Evolutionary conservation across 2,888 invertebrate genomes (phyloP), one percentile per base, ranked within the genome.

Genomic region (Tenthredo scrophulariae): DNA sequence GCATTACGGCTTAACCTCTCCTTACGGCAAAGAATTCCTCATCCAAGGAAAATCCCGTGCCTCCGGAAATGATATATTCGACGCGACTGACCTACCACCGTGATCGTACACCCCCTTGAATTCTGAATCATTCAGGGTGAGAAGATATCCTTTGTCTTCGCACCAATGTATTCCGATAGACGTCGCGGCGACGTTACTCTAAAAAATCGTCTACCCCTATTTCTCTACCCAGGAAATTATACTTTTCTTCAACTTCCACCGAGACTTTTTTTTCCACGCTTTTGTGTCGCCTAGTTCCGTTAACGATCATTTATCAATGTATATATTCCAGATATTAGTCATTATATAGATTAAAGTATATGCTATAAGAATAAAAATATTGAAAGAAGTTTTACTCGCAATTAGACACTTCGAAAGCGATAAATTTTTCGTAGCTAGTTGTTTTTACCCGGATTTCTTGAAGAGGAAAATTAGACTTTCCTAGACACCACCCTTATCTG

Each of bases 1-100:
- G 82, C 83, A 82, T 83, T 83, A 67, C 83, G 67, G 83, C 65
- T 83, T 83, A 83, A 83, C 83, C 65, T 83, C 83, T 83, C 50
- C 83, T 83, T 83, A 67, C 65, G 84, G 85, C 86, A 86, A 85
- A 86, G 86, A 86, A 84, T 87, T 87, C 84, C 86, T 88, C 88
- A 62, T 80, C 84, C 85, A 74, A 86, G 67, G 84, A 74, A 86
- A 88, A 88, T 87, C 85, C 85, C 80, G 46, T 62, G 72, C 77
- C 77, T 85, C 58, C 83, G 86, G 86, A 89, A 83, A 89, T 88
- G 87, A 88, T 89, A 88, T 88, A 89, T 88, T 87, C 86, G 46
- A 79, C 54, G 84, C 85, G 87, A 89, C 88, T 85, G 87, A 88
- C 85, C 84, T 83, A n/a, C 70, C 70, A 54, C 83, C 83, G 67